Evolutionary conservation across 1,140 invertebrate species (phyloP), one percentile per base, ranked within the genome.

Genomic region (Sycobia sp.): DNA sequence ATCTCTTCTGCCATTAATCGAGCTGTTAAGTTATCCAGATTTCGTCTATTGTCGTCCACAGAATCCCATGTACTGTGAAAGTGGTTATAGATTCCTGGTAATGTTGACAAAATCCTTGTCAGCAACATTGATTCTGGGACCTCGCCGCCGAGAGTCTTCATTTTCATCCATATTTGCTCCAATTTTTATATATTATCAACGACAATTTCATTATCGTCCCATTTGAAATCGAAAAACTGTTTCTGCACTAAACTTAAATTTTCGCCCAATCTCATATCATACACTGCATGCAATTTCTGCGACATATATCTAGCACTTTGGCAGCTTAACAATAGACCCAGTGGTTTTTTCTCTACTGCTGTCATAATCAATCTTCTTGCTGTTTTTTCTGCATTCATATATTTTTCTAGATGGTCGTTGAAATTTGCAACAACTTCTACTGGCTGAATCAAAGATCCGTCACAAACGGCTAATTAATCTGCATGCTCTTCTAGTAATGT

Each of bases 11-110:
- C 51, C 1, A 5, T 54, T 25, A 47, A n/a, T n/a, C n/a, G n/a
- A n/a, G n/a, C n/a, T n/a, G n/a, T n/a, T n/a, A n/a, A n/a, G n/a
- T 60, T 50, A 4, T 50, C 57, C 5, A 60, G 7, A 23, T 46
- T 60, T 23, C 49, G 11, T 9, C 44, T 50, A 4, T 13, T 18
- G 18, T 47, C 59, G 67, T 55, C 63, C 60, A 69, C 22, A 72
- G 49, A 27, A 20, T 76, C 73, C 73, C 74, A 74, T 2, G 69
- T 69, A 66, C 66, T 67, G 27, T 62, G 61, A 57, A 71, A 74
- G 56, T 72, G 51, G 29, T 69, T 71, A 51, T 61, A 76, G 18
- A 66, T 59, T 11, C 65, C 67, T 18, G 74, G 73, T n/a, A 75
- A 51, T 10, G 65, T 34, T 3, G 34, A 32, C 10, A 62, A 18